Evolutionary conservation across 2,888 invertebrate genomes (phyloP), one percentile per base, ranked within the genome.

Genomic region (Lasioglossum oenotherae): DNA sequence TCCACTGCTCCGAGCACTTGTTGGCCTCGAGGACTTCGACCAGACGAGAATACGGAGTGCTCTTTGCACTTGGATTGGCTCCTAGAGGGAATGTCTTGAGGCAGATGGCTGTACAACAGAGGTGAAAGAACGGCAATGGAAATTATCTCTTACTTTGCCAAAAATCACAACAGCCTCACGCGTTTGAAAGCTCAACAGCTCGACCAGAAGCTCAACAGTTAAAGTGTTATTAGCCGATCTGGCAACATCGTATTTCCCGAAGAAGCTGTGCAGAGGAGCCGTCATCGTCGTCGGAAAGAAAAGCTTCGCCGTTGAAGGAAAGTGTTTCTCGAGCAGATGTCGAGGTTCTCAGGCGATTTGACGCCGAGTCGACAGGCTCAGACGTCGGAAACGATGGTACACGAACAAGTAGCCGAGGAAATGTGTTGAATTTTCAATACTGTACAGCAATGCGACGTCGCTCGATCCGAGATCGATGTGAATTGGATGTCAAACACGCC

Each of bases 311-410:
- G 41, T n/a, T 4, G 74, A 53, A 12, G 38, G 64, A 31, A 83
- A 73, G 69, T 76, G 77, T 84, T 82, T 81, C 80, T 81, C 60
- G 80, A 90, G 53, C 87, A 90, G 86, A 74, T 90, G 90, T 16
- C 49, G 74, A 73, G 69, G 72, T 88, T 90, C 89, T 75, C 86
- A 90, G 83, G 74, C 64, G 76, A 38, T 85, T 85, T 87, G 81
- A 76, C 88, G 73, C 73, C 75, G 79, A 74, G 80, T 35, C 71
- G 74, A 80, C 82, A 72, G 69, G 78, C 79, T 72, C 80, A 81
- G 84, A 83, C 76, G 69, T n/a, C 75, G 78, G 76, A 76, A 87
- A 76, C 79, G 80, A 78, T 78, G 74, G 71, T 78, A 72, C 74
- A 67, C 82, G 79, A 75, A 86, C 85, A 89, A 90, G 84, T 78